Evolutionary conservation across 2,113 vertebrate genomes (phyloP).

Genomic region (Sinocyclocheilus grahami): DNA sequence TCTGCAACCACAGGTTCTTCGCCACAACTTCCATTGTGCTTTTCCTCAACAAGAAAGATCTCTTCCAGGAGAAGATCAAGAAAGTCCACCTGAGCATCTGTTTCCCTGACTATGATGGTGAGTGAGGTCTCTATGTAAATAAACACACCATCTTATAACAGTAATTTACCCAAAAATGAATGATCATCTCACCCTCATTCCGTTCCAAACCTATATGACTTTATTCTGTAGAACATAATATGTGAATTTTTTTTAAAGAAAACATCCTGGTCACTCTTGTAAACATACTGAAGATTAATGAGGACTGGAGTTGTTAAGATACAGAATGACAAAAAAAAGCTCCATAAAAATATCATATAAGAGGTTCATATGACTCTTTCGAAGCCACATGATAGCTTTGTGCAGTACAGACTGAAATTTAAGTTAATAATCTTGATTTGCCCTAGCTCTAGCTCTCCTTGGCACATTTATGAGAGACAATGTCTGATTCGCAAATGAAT

Average conservation of each 20-base stretch:
- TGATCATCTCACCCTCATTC: neutral
- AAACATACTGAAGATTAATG: neutral
- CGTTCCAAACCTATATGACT: neutral
- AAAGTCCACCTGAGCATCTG: slow-evolving; percentile 98
- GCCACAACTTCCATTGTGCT: slow-evolving; percentile 95
- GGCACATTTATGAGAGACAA: neutral
- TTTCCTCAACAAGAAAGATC: slow-evolving; percentile 99
- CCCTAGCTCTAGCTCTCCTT: neutral
- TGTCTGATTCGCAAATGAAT: neutral
- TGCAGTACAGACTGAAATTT: neutral
- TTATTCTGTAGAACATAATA: neutral
- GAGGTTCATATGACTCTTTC: neutral
- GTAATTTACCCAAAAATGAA: neutral
- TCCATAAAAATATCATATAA: neutral
- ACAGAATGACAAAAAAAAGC: neutral
- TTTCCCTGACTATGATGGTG: slow-evolving; percentile 95
- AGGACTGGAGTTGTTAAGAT: neutral
- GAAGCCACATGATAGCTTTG: neutral
- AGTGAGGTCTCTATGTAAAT: slow-evolving; percentile 51
- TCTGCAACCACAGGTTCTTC: slow-evolving; percentile 99
- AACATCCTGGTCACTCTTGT: neutral
- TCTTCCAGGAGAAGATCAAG: slow-evolving; percentile 95
- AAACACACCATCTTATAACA: neutral
- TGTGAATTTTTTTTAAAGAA: neutral
- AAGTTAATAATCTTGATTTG: neutral